Evolutionary conservation across 2,797 vertebrate species (phyloP).

Genomic region (Dallia pectoralis): DNA sequence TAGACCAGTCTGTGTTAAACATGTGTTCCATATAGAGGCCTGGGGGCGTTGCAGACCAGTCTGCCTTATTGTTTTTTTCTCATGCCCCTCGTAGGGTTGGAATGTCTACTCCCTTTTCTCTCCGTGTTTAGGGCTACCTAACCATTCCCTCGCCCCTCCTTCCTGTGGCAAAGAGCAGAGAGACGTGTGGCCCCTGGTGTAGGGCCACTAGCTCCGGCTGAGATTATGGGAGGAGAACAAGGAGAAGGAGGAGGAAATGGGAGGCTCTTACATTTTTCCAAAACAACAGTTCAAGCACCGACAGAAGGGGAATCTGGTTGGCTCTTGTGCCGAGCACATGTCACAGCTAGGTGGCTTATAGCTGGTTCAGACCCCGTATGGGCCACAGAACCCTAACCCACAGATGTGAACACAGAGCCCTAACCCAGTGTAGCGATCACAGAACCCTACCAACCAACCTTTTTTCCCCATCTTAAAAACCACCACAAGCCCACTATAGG

Average conservation of each 20-base stretch:
- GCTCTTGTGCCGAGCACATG: not conserved
- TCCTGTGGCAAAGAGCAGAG: not conserved
- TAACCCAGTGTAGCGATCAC: not conserved
- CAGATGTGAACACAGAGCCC: not conserved
- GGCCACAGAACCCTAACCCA: not conserved
- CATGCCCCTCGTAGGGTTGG: not conserved
- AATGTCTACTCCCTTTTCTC: not conserved
- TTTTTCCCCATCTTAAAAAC: too few species aligned
- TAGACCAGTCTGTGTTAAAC: too few species aligned
- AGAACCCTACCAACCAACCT: too few species aligned
- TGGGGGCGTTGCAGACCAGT: not conserved
- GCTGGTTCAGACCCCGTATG: not conserved
- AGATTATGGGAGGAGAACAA: not conserved
- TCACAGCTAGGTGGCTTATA: conserved; percentile 23
- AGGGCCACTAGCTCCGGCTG: not conserved
- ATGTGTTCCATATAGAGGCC: too few species aligned
- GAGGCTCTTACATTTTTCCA: not conserved
- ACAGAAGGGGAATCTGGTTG: not conserved
- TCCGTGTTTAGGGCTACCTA: not conserved
- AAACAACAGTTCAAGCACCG: conserved; percentile 6
- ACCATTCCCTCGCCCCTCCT: not conserved
- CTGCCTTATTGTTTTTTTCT: not conserved
- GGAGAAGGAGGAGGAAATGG: not conserved
- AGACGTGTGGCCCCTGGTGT: not conserved
- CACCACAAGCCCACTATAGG: too few species aligned